These are phyloP conservation scores for Trichosurus vulpecula DNA, from an alignment of 2,797 vertebrate genomes.

Conservation along the genomic window DNA sequence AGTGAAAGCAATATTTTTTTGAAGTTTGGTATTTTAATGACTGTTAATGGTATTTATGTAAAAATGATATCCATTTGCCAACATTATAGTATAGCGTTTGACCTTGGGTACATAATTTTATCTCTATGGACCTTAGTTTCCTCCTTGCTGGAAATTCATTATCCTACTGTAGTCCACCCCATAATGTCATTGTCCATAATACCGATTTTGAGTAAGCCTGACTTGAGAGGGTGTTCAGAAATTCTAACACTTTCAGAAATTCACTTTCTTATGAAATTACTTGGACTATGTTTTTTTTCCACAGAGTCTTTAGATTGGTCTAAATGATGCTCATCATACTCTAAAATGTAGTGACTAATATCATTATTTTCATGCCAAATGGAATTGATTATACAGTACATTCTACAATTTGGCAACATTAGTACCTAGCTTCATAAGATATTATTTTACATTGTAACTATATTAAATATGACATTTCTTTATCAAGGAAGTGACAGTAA, in stretches of 20 bases:
- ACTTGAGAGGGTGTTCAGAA: not conserved
- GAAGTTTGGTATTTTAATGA: not conserved
- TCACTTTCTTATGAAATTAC: constrained; percentile 22
- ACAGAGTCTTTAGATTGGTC: not conserved
- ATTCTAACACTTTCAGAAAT: not conserved
- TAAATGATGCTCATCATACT: not conserved
- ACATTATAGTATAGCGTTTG: not conserved
- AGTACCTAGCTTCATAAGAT: not conserved
- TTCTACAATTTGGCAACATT: not conserved
- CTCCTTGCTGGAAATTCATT: not conserved
- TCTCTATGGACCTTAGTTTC: not conserved
- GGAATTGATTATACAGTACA: not conserved
- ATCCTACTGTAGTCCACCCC: not conserved
- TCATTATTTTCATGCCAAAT: not conserved
- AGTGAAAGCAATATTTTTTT: not conserved
- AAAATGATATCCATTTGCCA: constrained; percentile 15
- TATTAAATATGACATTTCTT: not conserved
- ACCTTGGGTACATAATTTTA: not conserved
- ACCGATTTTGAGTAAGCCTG: not conserved
- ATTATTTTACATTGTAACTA: not conserved
- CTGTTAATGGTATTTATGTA: constrained; percentile 21
- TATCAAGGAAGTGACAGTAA: not conserved
- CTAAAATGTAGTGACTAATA: not conserved
- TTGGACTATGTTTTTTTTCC: not conserved
- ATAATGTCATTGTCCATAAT: not conserved